These are phyloP conservation scores for Coregonus clupeaformis DNA, from an alignment of 2,113 vertebrate genomes.

Conservation along the genomic window DNA sequence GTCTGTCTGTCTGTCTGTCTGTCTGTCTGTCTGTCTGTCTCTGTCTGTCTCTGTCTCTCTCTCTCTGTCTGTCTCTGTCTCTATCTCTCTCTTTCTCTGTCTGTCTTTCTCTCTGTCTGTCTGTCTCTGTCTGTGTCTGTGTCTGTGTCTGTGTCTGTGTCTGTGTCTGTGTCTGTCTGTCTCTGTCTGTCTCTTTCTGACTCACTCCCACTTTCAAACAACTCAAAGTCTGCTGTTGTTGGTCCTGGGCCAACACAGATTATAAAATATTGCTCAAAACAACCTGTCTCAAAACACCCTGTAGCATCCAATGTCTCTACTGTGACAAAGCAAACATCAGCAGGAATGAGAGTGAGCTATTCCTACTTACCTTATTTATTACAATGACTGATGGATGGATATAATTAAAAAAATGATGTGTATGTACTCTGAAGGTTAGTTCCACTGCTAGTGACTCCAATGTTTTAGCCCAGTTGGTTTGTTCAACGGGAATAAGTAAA, in stretches of 20 bases:
- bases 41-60: too few species aligned
- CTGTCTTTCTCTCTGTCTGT: too few species aligned
- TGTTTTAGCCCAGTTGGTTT: background rate
- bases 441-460: background rate
- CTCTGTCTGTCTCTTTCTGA: background rate
- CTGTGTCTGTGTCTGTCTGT: too few species aligned
- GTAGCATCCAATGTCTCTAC: background rate
- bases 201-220: background rate
- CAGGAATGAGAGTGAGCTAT: background rate
- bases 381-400: background rate
- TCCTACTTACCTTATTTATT: background rate
- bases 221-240: background rate
- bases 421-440: background rate
- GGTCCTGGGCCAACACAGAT: background rate
- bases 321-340: slow-evolving; percentile 12
- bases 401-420: background rate
- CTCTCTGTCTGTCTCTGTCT: too few species aligned
- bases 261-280: background rate
- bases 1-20: too few species aligned
- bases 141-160: too few species aligned
- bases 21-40: background rate
- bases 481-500: background rate
- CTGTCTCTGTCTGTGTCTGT: background rate
- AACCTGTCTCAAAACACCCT: background rate
- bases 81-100: too few species aligned